phyloP scores from a whole-genome alignment of 1,140 invertebrate genomes.

The Pachypsylla venusta region DNA sequence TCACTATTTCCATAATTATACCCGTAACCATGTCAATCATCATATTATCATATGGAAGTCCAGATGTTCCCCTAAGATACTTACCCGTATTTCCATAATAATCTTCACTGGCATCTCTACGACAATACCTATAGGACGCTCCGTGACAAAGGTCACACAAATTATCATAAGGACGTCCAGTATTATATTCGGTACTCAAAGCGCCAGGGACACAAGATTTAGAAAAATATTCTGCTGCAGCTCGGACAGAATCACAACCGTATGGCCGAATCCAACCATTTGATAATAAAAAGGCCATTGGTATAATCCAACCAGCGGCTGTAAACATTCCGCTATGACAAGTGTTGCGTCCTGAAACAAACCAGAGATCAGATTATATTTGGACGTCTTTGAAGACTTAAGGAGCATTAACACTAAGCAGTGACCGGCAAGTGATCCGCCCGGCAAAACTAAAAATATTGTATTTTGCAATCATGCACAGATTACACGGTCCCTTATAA shows the following conservation, averaged over 20 bases:
- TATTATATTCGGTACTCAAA: slow-evolving; percentile 67
- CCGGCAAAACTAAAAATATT: too few species aligned
- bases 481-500: too few species aligned
- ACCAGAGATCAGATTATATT: slow-evolving; percentile 16
- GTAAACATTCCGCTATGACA: slow-evolving; percentile 85
- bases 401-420: neutral
- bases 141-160: slow-evolving; percentile 91
- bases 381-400: neutral
- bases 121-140: slow-evolving; percentile 61
- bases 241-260: slow-evolving; percentile 74
- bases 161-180: slow-evolving; percentile 65
- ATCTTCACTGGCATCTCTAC: slow-evolving; percentile 69
- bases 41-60: too few species aligned
- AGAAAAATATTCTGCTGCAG: slow-evolving; percentile 83
- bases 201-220: slow-evolving; percentile 84
- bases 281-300: slow-evolving; percentile 79
- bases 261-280: slow-evolving; percentile 87
- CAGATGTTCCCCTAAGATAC: too few species aligned
- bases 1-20: too few species aligned
- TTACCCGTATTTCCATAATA: slow-evolving; percentile 70
- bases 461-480: too few species aligned
- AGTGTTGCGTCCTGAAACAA: slow-evolving; percentile 49
- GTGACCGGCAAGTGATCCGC: too few species aligned
- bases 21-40: too few species aligned
- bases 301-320: slow-evolving; percentile 91